Evolutionary conservation across 2,797 vertebrate genomes (phyloP), one percentile per base, ranked within the genome.

Genomic region (Malacoraja senta): DNA sequence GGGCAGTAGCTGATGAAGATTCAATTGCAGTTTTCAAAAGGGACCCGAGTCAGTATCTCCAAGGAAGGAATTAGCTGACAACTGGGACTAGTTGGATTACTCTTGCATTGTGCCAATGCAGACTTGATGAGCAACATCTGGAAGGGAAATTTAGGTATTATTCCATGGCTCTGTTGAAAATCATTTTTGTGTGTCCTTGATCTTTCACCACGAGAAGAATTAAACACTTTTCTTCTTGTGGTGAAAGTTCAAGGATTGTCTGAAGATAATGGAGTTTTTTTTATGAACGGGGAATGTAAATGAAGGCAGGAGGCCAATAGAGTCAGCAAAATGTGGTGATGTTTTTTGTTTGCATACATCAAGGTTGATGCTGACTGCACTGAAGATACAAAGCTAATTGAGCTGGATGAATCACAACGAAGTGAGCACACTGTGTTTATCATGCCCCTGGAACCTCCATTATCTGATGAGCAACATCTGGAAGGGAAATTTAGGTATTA

Each of bases 351-450:
- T 92, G 21, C 44, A 4, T 6, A 76, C 24, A 53, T 44, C 91
- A 95, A 99, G 99, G 96, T 97, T 74, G 98, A 99, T 95, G 95
- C 96, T 29, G 99, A 99, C 94, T 97, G 96, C 0, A 94, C 97
- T 0, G 99, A 99, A 95, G 99, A 99, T 93, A 95, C 97, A 0
- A 97, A 96, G 72, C 95, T 99, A 94, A 97, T 99, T 95, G 99
- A 99, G 94, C 96, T 99, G 95, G 99, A 99, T 91, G 99, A 99
- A 93, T 99, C 99, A 65, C 98, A 98, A 94, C 99, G 98, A 95
- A 99, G 99, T 93, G 99, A 99, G 93, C 99, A 99, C 95, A 99
- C 99, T 0, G 99, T 99, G 1, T 99, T 99, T 83, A 97, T 99
- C 94, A 99, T 97, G 98, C 98, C 98, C 8, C 98, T 98, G 6